Evolutionary conservation across 1,140 invertebrate species (phyloP).

Genomic region (Ceratitis capitata): DNA sequence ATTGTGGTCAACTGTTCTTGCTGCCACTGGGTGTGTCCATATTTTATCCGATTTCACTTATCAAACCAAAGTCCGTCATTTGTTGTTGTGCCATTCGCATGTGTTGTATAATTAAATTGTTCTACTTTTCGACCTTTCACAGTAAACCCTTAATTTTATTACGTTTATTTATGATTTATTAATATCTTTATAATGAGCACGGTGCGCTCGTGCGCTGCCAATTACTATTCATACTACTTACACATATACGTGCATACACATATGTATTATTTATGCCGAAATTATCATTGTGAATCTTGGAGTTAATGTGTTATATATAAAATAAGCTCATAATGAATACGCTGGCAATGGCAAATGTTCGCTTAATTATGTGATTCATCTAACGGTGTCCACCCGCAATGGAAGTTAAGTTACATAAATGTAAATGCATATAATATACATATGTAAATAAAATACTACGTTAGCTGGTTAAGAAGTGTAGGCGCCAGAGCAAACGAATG

Average conservation of each 20-base stretch:
- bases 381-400: no score
- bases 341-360: no score
- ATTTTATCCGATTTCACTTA: not conserved
- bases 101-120: not conserved
- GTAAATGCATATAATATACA: no score
- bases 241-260: not conserved
- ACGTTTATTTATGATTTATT: not conserved
- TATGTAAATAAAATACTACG: no score
- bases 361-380: no score
- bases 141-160: not conserved
- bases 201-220: no score
- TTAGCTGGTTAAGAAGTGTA: no score
- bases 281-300: not conserved
- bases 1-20: no score
- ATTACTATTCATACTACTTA: not conserved
- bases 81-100: not conserved
- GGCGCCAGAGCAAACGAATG: no score
- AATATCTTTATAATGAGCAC: conserved; percentile 12
- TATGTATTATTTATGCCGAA: not conserved
- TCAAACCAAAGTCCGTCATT: not conserved
- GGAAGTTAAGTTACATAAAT: no score
- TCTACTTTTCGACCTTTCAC: not conserved
- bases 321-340: not conserved
- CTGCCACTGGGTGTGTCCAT: not conserved
- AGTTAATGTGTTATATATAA: not conserved